These are phyloP conservation scores for Chydorus sphaericus DNA, from an alignment of 2,888 invertebrate genomes.

Conservation along the genomic window DNA sequence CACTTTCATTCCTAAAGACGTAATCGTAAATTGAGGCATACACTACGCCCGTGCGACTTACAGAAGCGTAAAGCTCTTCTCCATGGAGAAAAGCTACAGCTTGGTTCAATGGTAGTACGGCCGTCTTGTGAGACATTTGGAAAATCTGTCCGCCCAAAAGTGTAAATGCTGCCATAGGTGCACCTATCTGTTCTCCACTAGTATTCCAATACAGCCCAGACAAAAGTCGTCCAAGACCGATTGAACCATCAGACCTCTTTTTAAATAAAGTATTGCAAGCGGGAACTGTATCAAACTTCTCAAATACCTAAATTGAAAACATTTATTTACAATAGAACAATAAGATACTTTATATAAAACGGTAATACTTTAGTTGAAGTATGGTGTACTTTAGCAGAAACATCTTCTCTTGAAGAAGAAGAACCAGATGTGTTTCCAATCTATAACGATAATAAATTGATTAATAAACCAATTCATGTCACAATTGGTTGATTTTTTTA, in stretches of 20 bases:
- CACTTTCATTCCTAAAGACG: not conserved
- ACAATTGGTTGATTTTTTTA: too few species aligned
- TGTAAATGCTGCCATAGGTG: not conserved
- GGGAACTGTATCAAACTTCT: too few species aligned
- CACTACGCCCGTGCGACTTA: not conserved
- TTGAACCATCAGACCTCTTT: not conserved
- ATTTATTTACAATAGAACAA: too few species aligned
- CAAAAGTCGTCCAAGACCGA: not conserved
- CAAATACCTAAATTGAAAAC: too few species aligned
- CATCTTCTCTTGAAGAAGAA: not conserved
- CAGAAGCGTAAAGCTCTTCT: not conserved
- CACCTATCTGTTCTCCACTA: not conserved
- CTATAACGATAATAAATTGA: too few species aligned
- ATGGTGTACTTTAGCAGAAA: not conserved
- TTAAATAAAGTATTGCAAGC: too few species aligned
- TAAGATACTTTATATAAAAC: too few species aligned
- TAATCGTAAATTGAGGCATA: not conserved
- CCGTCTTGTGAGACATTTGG: not conserved
- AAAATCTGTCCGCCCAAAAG: not conserved
- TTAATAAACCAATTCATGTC: too few species aligned
- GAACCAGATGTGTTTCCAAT: too few species aligned
- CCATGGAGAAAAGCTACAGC: not conserved
- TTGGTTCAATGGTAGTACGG: not conserved
- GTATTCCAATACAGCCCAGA: not conserved
- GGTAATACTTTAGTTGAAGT: not conserved